Evolutionary conservation across 2,797 vertebrate species (phyloP), one percentile per base, ranked within the genome.

Genomic region (Tokudaia tokunoshimensis): DNA sequence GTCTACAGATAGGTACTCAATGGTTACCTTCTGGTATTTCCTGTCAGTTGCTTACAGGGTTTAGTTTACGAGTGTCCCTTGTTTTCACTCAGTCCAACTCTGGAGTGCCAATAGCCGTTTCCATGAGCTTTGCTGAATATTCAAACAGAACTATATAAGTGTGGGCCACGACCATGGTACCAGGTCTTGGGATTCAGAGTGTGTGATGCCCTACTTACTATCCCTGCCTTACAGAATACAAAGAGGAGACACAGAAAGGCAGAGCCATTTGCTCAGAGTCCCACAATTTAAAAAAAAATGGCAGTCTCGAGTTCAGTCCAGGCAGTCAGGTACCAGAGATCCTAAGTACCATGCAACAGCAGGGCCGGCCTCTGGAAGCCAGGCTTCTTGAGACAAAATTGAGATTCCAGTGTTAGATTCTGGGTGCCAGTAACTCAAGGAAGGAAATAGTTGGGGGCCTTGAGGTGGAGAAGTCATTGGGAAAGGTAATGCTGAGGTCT

Each of bases 211-310:
- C 52, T 50, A 3, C 15, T 61, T n/a, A 11, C 44, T 47, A 11
- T 5, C 13, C n/a, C 52, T 29, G 57, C n/a, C 44, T 83, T n/a
- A 75, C 9, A 89, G 75, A 94, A 24, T 67, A 75, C 92, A 75
- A 75, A 61, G 44, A 0, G 2, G 55, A 80, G 79, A 41, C 65
- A 4, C 0, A 1, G 41, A 24, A 37, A 87, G 55, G 8, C 55
- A 65, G 13, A 88, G 29, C 10, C 1, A 47, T 61, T 89, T 83
- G 29, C 61, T 72, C 26, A 50, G 81, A 63, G 59, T 52, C 72
- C 41, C 85, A 55, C 4, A 57, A 79, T 17, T 63, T 29, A 29
- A 65, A 94, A 72, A 44, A 31, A 89, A 85, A 81, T 24, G 5
- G 44, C 37, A 44, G 26, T 52, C 61, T 26, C 29, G 44, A 72